These are phyloP conservation scores for Erinaceus europaeus DNA, from an alignment of 2,113 vertebrate species.

Conservation along the genomic window DNA sequence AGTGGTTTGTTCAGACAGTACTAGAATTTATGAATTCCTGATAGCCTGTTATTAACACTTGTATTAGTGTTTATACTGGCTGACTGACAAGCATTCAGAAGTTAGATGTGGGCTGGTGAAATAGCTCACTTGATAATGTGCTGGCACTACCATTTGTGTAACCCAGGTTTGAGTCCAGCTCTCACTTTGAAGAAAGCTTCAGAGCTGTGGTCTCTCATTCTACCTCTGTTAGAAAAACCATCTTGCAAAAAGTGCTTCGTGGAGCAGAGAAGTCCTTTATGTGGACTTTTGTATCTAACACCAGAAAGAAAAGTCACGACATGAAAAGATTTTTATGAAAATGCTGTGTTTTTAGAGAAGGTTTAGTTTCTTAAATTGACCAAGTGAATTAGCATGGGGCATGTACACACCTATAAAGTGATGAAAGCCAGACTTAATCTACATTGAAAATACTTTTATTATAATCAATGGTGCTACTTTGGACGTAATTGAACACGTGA, in stretches of 20 bases:
- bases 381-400: not conserved
- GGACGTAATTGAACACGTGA: not conserved
- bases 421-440: not conserved
- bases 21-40: not conserved
- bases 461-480: constrained; percentile 13
- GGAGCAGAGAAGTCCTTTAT: not conserved
- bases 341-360: not conserved
- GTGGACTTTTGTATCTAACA: not conserved
- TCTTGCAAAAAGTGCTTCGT: not conserved
- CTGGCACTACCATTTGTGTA: too few relatives aligned
- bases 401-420: not conserved
- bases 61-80: not conserved
- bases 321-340: constrained; percentile 34
- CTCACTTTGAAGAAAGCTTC: too few relatives aligned
- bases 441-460: not conserved
- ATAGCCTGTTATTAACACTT: not conserved
- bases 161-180: too few relatives aligned
- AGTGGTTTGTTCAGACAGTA: not conserved
- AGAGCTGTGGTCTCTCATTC: too few relatives aligned
- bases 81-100: not conserved
- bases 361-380: not conserved
- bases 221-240: too few relatives aligned
- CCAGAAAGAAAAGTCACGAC: constrained; percentile 44
- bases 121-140: too few relatives aligned
- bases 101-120: too few relatives aligned